Evolutionary conservation across 2,888 invertebrate genomes (phyloP), one percentile per base, ranked within the genome.

Genomic region (Amiota communis): DNA sequence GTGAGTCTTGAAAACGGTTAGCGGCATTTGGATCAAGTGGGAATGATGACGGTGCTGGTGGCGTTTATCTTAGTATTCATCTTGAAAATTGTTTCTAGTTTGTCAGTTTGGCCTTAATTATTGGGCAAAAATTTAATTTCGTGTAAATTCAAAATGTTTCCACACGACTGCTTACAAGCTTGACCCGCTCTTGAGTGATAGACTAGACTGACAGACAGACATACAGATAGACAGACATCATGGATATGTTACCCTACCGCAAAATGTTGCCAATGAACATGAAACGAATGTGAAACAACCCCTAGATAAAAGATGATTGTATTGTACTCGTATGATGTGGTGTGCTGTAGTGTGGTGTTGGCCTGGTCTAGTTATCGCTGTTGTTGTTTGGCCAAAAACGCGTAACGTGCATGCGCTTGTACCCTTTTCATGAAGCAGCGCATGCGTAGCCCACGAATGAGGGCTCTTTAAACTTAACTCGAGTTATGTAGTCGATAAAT

Each of bases 51-150:
- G 36, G 36, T 36, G 36, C 36, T 53, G 15, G 12, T 15, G 47
- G 65, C 49, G 23, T 80, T 83, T 83, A 83, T 83, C 82, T 85
- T 59, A 76, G 82, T 78, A 82, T 80, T 80, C 83, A 86, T 84
- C 84, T 84, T 77, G 83, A 78, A 83, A 84, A 85, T 81, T 84
- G 83, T 84, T 86, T 83, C 82, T 85, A 85, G 86, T 85, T 85
- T 81, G 82, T 84, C 84, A 36, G 36, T 85, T 82, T 78, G 81
- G 79, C 86, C 81, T 82, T 80, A 86, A 83, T 84, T 86, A 84
- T 83, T 84, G 84, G 85, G 85, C 83, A 84, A 82, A 82, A 68
- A 12, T 59, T 36, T 47, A 17, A 57, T 51, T 70, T 65, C 36
- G 53, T 47, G 59, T 56, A 8, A 70, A 11, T 20, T 57, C 1